A percentile compares a stretch with the other conserved stretches of the same genome.
Evolutionary conservation across 2,797 vertebrate genomes (phyloP).

Genomic region (Lithobates pipiens): DNA sequence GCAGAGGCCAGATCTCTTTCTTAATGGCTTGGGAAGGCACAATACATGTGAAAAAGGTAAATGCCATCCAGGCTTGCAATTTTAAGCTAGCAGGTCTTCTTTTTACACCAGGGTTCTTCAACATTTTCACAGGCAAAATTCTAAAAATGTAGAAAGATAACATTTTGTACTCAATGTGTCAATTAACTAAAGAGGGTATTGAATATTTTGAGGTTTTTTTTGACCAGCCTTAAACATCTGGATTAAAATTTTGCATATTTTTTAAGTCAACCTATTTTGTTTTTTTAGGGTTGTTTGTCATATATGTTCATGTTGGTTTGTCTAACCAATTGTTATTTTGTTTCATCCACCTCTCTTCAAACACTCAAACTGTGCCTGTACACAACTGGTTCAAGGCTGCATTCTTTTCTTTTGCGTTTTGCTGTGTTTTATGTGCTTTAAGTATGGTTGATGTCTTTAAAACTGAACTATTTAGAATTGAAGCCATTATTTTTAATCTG

Average conservation of each 20-base stretch:
- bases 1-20: constrained; percentile 91
- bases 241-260: constrained; percentile 67
- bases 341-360: constrained; percentile 76
- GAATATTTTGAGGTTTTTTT: constrained; percentile 63
- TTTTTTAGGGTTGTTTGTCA: constrained; percentile 68
- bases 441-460: constrained; percentile 53
- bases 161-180: constrained; percentile 61
- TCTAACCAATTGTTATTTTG: constrained; percentile 63
- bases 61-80: constrained; percentile 78
- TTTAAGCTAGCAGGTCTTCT: constrained; percentile 74
- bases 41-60: constrained; percentile 86
- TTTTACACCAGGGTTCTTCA: constrained; percentile 72
- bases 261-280: constrained; percentile 65
- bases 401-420: constrained; percentile 58
- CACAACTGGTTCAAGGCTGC: constrained; percentile 63
- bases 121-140: constrained; percentile 72
- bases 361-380: constrained; percentile 71
- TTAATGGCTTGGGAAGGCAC: constrained; percentile 87
- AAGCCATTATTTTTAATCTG: constrained; percentile 64
- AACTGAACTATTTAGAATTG: constrained; percentile 33
- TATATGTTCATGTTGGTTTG: constrained; percentile 66
- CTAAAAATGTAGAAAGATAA: constrained; percentile 67
- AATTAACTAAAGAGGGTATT: constrained; percentile 63
- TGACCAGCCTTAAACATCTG: constrained; percentile 75
- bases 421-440: constrained; percentile 61